These are phyloP conservation scores for Leucoma salicis DNA, from an alignment of 2,888 invertebrate species.

Conservation along the genomic window DNA sequence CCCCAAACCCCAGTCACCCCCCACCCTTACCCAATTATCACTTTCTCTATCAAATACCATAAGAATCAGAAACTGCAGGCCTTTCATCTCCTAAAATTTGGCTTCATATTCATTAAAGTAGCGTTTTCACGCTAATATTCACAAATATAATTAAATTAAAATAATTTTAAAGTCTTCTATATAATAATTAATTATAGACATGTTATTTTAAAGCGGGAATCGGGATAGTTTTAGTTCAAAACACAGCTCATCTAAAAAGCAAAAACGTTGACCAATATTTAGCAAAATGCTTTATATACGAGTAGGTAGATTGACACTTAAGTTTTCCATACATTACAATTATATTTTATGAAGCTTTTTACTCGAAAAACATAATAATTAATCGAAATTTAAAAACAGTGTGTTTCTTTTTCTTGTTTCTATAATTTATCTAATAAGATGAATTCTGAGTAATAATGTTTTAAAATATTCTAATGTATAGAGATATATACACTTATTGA, in stretches of 20 bases:
- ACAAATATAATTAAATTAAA: neutral
- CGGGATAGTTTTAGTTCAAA: conserved; percentile 17
- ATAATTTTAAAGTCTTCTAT: conserved; percentile 13
- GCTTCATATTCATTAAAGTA: no score
- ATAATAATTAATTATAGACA: conserved; percentile 3
- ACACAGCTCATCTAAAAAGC: conserved; percentile 27
- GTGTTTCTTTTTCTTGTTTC: no score
- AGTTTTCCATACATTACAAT: neutral
- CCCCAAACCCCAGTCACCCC: conserved; percentile 42
- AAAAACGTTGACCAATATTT: conserved; percentile 19
- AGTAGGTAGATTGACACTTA: no score
- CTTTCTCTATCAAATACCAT: neutral
- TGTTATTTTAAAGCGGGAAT: conserved; percentile 26
- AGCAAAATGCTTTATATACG: neutral
- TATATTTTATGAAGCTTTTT: no score
- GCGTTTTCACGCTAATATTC: no score
- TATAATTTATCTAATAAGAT: no score
- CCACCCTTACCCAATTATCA: neutral
- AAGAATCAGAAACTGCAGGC: no score
- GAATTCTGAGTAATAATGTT: neutral
- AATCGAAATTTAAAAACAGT: no score
- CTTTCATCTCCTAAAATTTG: no score
- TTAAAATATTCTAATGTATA: no score
- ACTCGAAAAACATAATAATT: neutral
- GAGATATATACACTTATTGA: no score